These are phyloP conservation scores for Halyomorpha halys DNA, from an alignment of 1,140 invertebrate species.

Conservation along the genomic window DNA sequence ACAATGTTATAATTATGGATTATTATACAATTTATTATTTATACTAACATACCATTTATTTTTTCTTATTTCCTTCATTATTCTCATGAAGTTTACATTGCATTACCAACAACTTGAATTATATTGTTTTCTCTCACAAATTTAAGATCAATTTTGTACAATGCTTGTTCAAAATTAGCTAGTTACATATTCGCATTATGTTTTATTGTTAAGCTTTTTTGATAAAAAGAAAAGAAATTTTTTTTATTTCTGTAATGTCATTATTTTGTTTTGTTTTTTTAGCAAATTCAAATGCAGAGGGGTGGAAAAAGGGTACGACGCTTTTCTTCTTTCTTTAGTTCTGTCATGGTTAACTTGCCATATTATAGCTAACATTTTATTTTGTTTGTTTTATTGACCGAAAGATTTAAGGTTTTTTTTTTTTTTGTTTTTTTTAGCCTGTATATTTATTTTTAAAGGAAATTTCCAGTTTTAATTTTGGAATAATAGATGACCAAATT, in stretches of 20 bases:
- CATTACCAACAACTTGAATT: too few species aligned
- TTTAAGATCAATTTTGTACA: too few species aligned
- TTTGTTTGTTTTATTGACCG: background rate
- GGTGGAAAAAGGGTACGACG: conserved; percentile 46
- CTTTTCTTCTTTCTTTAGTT: conserved; percentile 15
- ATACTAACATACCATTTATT: too few species aligned
- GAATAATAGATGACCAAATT: background rate
- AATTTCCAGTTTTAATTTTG: background rate
- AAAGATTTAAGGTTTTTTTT: background rate
- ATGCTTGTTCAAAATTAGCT: too few species aligned
- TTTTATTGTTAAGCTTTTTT: too few species aligned
- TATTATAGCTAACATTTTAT: background rate
- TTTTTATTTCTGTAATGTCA: background rate
- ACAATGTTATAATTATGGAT: too few species aligned
- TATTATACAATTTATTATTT: too few species aligned
- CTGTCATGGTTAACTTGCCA: background rate
- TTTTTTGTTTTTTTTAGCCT: background rate
- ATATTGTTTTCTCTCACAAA: too few species aligned
- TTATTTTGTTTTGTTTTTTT: conserved; percentile 34
- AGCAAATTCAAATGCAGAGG: conserved; percentile 45
- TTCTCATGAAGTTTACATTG: too few species aligned
- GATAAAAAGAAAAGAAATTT: too few species aligned
- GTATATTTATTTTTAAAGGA: background rate
- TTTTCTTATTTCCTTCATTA: too few species aligned
- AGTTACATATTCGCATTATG: too few species aligned